These are phyloP conservation scores for Hirudo medicinalis DNA, from an alignment of 1,140 invertebrate genomes.

Conservation along the genomic window DNA sequence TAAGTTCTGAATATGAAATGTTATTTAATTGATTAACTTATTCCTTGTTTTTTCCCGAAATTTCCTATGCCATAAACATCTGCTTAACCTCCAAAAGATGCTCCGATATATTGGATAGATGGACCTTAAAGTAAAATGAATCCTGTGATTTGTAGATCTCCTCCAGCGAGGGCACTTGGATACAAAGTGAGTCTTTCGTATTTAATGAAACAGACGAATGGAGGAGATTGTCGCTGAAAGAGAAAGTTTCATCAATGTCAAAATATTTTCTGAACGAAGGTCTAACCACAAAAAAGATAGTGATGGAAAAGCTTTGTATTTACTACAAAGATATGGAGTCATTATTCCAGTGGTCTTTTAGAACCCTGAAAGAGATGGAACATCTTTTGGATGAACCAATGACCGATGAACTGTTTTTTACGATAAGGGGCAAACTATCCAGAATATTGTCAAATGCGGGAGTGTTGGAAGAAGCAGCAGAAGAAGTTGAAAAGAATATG, in stretches of 20 bases:
- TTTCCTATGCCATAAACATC: too few relatives aligned
- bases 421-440: slow-evolving; percentile 14
- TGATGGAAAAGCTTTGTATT: slow-evolving; percentile 2
- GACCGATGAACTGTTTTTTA: slow-evolving; percentile 16
- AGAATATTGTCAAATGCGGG: slow-evolving; percentile 15
- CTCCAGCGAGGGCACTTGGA: neutral
- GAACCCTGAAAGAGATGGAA: slow-evolving; percentile 14
- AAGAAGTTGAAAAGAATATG: slow-evolving; percentile 15
- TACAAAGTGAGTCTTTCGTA: neutral
- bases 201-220: neutral
- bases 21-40: too few relatives aligned
- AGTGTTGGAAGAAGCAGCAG: slow-evolving; percentile 17
- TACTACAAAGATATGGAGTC: slow-evolving; percentile 3
- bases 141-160: neutral
- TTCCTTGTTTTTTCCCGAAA: too few relatives aligned
- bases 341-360: slow-evolving; percentile 16
- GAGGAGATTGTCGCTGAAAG: neutral
- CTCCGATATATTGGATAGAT: neutral
- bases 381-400: slow-evolving; percentile 18
- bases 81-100: too few relatives aligned
- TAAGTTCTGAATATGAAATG: neutral
- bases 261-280: slow-evolving; percentile 16
- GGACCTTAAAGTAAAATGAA: neutral
- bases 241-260: slow-evolving; percentile 10
- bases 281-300: neutral